Evolutionary conservation across 2,113 vertebrate genomes (phyloP), one percentile per base, ranked within the genome.

Genomic region (Nibea albiflora): DNA sequence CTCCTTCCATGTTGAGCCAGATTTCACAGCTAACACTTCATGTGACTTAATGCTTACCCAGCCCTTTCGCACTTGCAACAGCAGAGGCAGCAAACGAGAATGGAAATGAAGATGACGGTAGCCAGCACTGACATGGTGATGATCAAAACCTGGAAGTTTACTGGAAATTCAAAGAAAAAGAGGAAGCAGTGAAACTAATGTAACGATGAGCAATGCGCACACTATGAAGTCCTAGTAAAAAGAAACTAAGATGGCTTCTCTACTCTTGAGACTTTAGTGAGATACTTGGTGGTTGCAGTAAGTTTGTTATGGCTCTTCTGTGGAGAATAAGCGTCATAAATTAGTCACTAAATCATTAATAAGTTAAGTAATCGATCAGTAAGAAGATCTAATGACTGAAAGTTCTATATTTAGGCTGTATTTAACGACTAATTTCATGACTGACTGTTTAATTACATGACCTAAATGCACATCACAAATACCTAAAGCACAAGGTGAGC

Each of bases 81-180:
- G 89, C 94, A 96, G 92, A 89, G 95, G 88, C 96, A 98, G 92
- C 97, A 98, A 61, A 96, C 46, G 0, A 94, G 53, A 10, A 98
- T 0, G 8, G 61, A 86, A 56, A 99, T 81, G 22, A 99, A 49
- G 71, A 98, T 46, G 7, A 90, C 0, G 17, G 96, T 96, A 44
- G 94, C 96, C 24, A 97, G 84, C 88, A 97, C 97, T 0, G 96
- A 96, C 93, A 98, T 92, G 0, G 96, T 79, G 67, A 99, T 97
- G 85, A 99, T 98, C 90, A 99, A n/a, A 19, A 96, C 93, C 95
- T 98, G 96, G 26, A 99, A 99, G 92, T 99, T 97, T 78, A 99
- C 98, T 99, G 81, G 1, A 57, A 65, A 62, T 72, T 4, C 71
- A 15, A 88, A 81, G 56, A 35, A 6, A 54, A 35, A 35, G 11